Evolutionary conservation across 2,113 vertebrate species (phyloP).

Genomic region (Scolopax mira): DNA sequence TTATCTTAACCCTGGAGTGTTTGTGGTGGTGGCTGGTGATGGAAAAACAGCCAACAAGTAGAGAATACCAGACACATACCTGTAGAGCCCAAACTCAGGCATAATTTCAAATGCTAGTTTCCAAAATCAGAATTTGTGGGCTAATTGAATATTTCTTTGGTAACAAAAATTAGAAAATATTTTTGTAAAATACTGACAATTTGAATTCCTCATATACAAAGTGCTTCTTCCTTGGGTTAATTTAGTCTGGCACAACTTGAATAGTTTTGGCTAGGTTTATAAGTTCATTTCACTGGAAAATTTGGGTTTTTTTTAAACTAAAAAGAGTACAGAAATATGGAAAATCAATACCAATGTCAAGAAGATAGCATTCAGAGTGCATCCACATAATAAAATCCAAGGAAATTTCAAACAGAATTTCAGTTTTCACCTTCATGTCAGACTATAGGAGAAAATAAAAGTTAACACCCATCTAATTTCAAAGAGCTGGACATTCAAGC

Average conservation of each 20-base stretch:
- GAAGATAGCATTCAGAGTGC: neutral
- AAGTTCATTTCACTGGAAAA: neutral
- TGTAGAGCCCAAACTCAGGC: neutral
- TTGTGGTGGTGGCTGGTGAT: neutral
- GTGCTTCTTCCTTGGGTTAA: neutral
- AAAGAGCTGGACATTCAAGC: neutral
- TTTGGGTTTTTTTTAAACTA: neutral
- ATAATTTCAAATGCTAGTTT: neutral
- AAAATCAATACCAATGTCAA: neutral
- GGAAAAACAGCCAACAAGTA: neutral
- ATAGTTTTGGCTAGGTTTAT: neutral
- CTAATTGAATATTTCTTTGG: neutral
- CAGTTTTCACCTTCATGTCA: neutral
- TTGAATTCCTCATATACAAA: neutral
- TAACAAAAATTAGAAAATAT: neutral
- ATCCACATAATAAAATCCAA: constrained; percentile 21
- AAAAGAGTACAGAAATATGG: neutral
- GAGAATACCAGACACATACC: neutral
- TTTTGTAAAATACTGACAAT: neutral
- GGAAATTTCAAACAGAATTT: neutral
- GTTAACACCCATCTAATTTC: neutral
- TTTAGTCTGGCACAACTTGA: neutral
- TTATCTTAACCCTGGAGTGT: neutral
- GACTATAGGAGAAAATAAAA: neutral
- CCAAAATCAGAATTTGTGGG: neutral